Base-by-base conservation (phyloP, 1,140 invertebrate genomes). In the Bursaphelenchus mucronatus region DNA sequence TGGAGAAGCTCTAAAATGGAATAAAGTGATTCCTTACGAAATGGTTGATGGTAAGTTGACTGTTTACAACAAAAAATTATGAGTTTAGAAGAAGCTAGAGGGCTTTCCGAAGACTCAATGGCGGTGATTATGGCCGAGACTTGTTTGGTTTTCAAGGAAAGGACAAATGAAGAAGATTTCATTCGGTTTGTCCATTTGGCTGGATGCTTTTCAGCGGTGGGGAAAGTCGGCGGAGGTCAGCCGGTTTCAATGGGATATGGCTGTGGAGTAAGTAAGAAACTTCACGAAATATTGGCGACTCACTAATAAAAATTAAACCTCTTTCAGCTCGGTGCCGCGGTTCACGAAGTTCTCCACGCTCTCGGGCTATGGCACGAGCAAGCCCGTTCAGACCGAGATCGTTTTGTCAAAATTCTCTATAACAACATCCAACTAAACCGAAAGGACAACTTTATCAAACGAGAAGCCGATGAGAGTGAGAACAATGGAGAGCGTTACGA, bases 281-380 rank as follows among this genome's bases (percentile, higher is more conserved):
- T n/a, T 30, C 30, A 5, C 2, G 30, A 30, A 30, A 30, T 5
- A 30, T 30, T 1, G 30, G 30, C 30, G 5, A 30, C 5, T 30
- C 30, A 30, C 30, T 5, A 30, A 30, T 5, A 30, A 30, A 30
- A 30, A 30, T 30, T 5, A 5, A 30, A 5, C 30, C 5, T 30
- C 5, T 30, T 77, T 61, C 44, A 78, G 76, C 45, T 78, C 17
- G 77, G 77, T 56, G 80, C 80, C 43, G 69, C 81, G 10, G 74
- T 79, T 15, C 84, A 85, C 66, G 84, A 85, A 67, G 78, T 84
- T 10, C 81, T 84, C 0, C 84, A 85, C 67, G 82, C 83, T 0
- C 69, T 85, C 40, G 84, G 30, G 30, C 30, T 30, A 52, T 67
- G 77, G 70, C 65, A 82, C 44, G 82, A 82, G 57, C 82, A 82